A percentile compares a stretch with the other conserved stretches of the same genome.
Conservation (phyloP, 2,113 vertebrate genomes). For the Nycticorax nycticorax region DNA sequence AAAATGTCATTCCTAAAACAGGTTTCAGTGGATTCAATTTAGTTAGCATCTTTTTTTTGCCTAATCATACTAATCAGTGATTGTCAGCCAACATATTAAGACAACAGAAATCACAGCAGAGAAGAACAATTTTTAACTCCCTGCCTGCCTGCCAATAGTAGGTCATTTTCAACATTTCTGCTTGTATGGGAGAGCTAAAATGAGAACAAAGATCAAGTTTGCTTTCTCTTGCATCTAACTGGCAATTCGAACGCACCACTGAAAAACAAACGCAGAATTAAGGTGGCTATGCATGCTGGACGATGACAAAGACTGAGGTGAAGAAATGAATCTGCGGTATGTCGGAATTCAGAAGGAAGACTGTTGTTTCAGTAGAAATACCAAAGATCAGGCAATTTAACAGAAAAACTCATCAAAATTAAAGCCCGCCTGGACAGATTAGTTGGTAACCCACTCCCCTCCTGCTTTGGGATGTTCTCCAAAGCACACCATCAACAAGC, state of each 20-base stretch:
- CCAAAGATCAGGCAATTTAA: slow-evolving; percentile 58
- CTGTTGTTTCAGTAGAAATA: slow-evolving; percentile 54
- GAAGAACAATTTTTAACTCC: slow-evolving; percentile 55
- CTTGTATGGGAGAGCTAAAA: slow-evolving; percentile 50
- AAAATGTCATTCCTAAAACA: background rate
- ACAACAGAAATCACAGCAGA: slow-evolving; percentile 63
- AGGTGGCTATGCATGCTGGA: slow-evolving; percentile 53
- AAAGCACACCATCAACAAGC: slow-evolving; percentile 31
- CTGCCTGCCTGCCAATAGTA: slow-evolving; percentile 33
- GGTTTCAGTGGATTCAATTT: slow-evolving; percentile 7
- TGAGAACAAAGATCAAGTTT: slow-evolving; percentile 22
- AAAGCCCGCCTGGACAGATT: slow-evolving; percentile 36
- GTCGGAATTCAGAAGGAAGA: slow-evolving; percentile 74
- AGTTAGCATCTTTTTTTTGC: background rate
- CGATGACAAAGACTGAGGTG: slow-evolving; percentile 49
- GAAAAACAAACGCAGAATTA: slow-evolving; percentile 37
- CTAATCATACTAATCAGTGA: slow-evolving; percentile 69
- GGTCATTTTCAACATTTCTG: slow-evolving; percentile 25
- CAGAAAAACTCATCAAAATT: slow-evolving; percentile 54
- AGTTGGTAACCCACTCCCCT: slow-evolving; percentile 33
- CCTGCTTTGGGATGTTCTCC: slow-evolving; percentile 7
- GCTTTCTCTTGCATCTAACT: slow-evolving; percentile 31
- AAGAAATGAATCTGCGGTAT: slow-evolving; percentile 50
- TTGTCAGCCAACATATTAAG: slow-evolving; percentile 79
- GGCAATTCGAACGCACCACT: slow-evolving; percentile 17